Evolutionary conservation across 2,113 vertebrate genomes (phyloP).

Genomic region (Pseudorhombus dupliciocellatus): DNA sequence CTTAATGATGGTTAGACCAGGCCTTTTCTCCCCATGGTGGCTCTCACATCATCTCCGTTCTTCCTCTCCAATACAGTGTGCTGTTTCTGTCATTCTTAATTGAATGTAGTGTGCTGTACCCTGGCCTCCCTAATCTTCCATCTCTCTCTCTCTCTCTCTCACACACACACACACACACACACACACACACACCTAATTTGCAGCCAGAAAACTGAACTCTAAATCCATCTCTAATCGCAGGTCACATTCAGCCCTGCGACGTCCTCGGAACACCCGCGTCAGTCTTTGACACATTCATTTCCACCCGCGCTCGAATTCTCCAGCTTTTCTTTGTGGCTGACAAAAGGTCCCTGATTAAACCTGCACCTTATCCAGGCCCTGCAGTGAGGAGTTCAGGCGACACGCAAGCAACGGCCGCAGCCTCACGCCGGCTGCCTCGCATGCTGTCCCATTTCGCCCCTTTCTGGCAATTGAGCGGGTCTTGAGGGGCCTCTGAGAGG

Average conservation of each 20-base stretch:
- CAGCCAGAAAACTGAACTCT: constrained; percentile 36
- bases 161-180: background rate
- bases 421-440: constrained; percentile 16
- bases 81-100: constrained; percentile 1
- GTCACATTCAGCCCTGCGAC: constrained; percentile 44
- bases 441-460: constrained; percentile 35
- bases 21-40: background rate
- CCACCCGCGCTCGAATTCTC: constrained; percentile 28
- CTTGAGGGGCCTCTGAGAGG: constrained; percentile 7
- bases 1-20: constrained; percentile 1
- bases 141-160: background rate
- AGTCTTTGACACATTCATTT: constrained; percentile 63
- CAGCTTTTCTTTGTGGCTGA: constrained; percentile 48
- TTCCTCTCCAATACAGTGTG: constrained; percentile 4
- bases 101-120: background rate
- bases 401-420: constrained; percentile 25
- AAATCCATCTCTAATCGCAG: constrained; percentile 56
- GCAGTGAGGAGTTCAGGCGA: constrained; percentile 28
- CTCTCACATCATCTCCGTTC: background rate
- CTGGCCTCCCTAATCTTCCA: background rate
- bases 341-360: constrained; percentile 68
- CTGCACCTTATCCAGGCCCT: constrained; percentile 51
- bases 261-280: constrained; percentile 26
- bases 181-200: constrained; percentile 34
- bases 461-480: constrained; percentile 12